These are phyloP conservation scores for Manduca sexta DNA, from an alignment of 1,140 invertebrate species.

Conservation along the genomic window DNA sequence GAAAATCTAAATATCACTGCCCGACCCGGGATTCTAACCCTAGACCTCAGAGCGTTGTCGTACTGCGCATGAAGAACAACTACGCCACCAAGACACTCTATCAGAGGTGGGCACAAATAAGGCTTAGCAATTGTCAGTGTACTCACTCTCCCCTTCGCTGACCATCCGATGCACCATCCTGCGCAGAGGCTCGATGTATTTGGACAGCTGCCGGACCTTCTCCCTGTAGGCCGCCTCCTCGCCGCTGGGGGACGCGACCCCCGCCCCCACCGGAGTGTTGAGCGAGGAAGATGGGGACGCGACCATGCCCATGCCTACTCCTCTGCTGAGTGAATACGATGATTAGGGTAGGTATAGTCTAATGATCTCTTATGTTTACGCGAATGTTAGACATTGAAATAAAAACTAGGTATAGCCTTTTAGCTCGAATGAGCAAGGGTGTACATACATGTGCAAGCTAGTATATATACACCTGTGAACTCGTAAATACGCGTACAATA, in stretches of 20 bases:
- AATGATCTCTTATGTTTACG: too few relatives aligned
- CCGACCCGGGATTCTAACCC: too few relatives aligned
- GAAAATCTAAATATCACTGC: too few relatives aligned
- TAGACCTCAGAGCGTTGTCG: too few relatives aligned
- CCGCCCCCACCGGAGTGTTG: constrained; percentile 84
- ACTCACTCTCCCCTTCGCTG: constrained; percentile 84
- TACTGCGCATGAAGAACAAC: too few relatives aligned
- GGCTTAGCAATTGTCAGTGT: neutral
- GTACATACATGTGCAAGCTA: too few relatives aligned
- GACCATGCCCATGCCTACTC: constrained; percentile 75
- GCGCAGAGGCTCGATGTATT: constrained; percentile 93
- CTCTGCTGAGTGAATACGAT: constrained; percentile 16
- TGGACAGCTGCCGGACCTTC: constrained; percentile 92
- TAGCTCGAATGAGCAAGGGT: too few relatives aligned
- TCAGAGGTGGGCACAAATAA: neutral
- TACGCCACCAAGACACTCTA: too few relatives aligned
- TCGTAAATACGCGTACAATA: too few relatives aligned
- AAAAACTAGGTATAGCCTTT: too few relatives aligned
- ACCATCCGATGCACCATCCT: constrained; percentile 90
- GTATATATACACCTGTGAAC: too few relatives aligned
- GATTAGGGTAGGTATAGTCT: neutral
- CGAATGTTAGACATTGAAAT: too few relatives aligned
- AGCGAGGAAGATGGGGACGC: constrained; percentile 87
- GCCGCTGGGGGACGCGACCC: constrained; percentile 76
- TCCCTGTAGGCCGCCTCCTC: constrained; percentile 94